Base-by-base conservation (phyloP, 2,888 invertebrate genomes). In the Leptodirus hochenwartii region DNA sequence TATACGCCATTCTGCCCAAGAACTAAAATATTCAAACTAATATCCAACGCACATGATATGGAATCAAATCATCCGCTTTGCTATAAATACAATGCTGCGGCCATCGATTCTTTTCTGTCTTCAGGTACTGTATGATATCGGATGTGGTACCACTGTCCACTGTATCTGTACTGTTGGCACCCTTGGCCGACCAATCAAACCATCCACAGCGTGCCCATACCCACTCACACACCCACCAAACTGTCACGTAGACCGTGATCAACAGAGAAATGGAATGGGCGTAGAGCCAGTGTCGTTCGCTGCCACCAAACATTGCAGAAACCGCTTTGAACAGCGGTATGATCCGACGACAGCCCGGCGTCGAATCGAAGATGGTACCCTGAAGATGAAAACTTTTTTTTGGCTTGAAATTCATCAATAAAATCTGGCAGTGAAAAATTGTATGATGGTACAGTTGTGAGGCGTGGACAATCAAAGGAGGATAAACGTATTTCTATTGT, bases 81-180 rank as follows among this genome's bases (percentile, higher is more conserved):
- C 79, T 79, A 45, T 73, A 79, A 25, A 81, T 61, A 50, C 74
- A 80, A 38, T 77, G 53, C 47, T 78, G 76, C 1, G 76, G 75
- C 58, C 69, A 72, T 27, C 56, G 53, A 40, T 64, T 59, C 12
- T 58, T 51, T 42, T 75, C 73, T 35, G 64, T 59, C 39, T 62
- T 63, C 25, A 71, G 51, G 39, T 59, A 59, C 39, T 60, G 58
- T 41, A 64, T 61, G 1, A 69, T 69, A 50, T 69, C 66, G n/a
- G 61, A 57, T 43, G 61, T 60, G 31, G 60, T 46, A 22, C 25
- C 29, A 27, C 20, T 20, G 10, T 31, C 32, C 13, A 29, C n/a
- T n/a, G n/a, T n/a, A n/a, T n/a, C n/a, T n/a, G n/a, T n/a, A n/a
- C n/a, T n/a, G n/a, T n/a, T n/a, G n/a, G n/a, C n/a, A n/a, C n/a